Percentiles rank a stretch among this genome's conserved stretches.
phyloP scores from a whole-genome alignment of 2,797 vertebrate species.

The Kryptolebias ocellatus region DNA sequence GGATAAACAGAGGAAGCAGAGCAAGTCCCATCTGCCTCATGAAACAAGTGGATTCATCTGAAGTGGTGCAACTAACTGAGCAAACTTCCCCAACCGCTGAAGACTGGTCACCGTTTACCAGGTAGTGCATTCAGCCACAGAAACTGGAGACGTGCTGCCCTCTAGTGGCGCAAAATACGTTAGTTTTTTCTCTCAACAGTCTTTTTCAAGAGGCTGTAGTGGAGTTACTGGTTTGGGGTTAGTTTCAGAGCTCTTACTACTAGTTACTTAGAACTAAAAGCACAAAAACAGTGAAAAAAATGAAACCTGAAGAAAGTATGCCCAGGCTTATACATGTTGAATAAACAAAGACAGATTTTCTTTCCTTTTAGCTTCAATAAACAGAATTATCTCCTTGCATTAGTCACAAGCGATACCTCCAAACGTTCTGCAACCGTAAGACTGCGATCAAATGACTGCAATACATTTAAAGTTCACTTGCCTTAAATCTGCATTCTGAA shows the following conservation, averaged over 20 bases:
- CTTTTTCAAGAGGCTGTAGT: too few species aligned
- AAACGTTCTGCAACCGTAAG: too few species aligned
- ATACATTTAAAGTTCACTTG: too few species aligned
- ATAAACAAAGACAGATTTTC: not conserved
- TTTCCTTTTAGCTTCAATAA: not conserved
- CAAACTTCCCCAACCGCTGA: slow-evolving; percentile 11
- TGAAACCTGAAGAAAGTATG: not conserved
- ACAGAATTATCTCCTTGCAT: too few species aligned
- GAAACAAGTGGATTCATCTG: not conserved
- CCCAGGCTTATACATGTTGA: not conserved
- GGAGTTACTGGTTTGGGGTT: too few species aligned
- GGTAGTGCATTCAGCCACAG: not conserved
- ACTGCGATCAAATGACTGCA: too few species aligned
- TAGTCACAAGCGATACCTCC: too few species aligned
- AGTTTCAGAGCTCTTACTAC: not conserved
- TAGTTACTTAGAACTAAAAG: not conserved
- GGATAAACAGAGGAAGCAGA: too few species aligned
- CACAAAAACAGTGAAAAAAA: not conserved
- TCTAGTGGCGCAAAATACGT: slow-evolving; percentile 48
- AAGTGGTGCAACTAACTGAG: slow-evolving; percentile 27
- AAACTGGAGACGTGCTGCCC: slow-evolving; percentile 47
- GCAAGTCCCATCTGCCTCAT: too few species aligned
- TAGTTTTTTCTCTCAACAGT: not conserved
- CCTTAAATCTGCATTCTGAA: too few species aligned
- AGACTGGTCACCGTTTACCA: slow-evolving; percentile 14